Conservation (phyloP, 2,888 invertebrate species). For the Sinelater perroti region DNA sequence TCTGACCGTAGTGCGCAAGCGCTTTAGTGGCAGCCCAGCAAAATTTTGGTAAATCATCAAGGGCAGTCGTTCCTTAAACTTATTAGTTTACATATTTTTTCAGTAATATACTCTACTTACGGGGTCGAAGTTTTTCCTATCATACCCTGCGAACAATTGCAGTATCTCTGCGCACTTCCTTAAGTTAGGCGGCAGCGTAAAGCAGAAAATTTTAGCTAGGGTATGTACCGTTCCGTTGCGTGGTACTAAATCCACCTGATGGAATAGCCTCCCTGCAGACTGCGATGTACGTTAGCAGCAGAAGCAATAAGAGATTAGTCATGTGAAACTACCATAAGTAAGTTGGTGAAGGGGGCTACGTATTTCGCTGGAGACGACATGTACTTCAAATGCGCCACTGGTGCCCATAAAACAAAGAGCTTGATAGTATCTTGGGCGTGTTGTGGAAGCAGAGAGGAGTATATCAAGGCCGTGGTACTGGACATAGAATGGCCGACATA, state of each 20-base stretch:
- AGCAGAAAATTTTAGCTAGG: not conserved
- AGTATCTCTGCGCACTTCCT: not conserved
- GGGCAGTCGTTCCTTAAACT: no score
- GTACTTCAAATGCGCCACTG: not conserved
- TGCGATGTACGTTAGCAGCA: no score
- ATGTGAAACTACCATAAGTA: no score
- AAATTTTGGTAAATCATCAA: not conserved
- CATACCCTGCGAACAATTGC: not conserved
- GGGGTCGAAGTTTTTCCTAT: not conserved
- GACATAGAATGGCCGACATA: conserved; percentile 23
- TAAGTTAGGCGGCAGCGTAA: not conserved
- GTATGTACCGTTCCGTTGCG: not conserved
- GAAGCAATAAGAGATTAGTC: no score
- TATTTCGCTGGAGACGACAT: not conserved
- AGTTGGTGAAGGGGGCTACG: not conserved
- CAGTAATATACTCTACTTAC: not conserved
- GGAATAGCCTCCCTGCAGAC: not conserved
- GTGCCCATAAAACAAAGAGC: conserved; percentile 6
- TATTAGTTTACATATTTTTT: no score
- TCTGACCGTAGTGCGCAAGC: conserved; percentile 1
- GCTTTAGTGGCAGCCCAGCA: conserved; percentile 10
- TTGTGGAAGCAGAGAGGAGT: conserved; percentile 14
- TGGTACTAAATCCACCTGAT: not conserved
- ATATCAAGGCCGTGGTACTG: conserved; percentile 6
- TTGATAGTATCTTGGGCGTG: conserved; percentile 11